Evolutionary conservation across 2,113 vertebrate genomes (phyloP).

Genomic region (Mus musculus): DNA sequence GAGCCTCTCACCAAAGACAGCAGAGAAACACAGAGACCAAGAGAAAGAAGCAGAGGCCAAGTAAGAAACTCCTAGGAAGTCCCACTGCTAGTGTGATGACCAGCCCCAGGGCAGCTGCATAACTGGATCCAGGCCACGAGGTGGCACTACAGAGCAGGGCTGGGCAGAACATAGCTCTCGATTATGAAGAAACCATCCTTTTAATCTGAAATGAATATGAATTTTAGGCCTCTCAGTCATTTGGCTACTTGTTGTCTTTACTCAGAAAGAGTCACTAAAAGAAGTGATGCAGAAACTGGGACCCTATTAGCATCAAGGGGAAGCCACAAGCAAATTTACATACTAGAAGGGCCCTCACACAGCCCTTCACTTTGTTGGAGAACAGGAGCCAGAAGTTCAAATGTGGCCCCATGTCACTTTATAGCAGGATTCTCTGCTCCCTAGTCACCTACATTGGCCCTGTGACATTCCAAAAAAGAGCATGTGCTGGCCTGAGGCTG

Average conservation of each 20-base stretch:
- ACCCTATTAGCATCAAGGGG: neutral
- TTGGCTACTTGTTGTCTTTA: neutral
- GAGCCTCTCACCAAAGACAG: neutral
- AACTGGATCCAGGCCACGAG: neutral
- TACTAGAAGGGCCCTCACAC: neutral
- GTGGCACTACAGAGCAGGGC: constrained; percentile 67
- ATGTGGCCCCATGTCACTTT: too few relatives aligned
- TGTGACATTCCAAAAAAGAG: neutral
- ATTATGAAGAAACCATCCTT: neutral
- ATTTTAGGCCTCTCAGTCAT: neutral
- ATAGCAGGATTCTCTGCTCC: neutral
- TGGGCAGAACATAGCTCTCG: neutral
- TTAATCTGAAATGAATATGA: neutral
- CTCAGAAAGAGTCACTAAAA: neutral
- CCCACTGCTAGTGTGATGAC: fast-evolving
- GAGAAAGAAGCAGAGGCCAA: neutral
- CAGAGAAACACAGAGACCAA: neutral
- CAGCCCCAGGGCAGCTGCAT: neutral
- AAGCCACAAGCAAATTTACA: constrained; percentile 20
- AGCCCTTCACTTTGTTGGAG: neutral
- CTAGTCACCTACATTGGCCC: neutral
- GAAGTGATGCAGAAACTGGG: neutral
- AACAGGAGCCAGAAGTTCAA: neutral
- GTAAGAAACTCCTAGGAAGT: neutral
- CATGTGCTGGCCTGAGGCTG: neutral